Evolutionary conservation across 2,113 vertebrate species (phyloP), one percentile per base, ranked within the genome.

Genomic region (Ceratotherium simum): DNA sequence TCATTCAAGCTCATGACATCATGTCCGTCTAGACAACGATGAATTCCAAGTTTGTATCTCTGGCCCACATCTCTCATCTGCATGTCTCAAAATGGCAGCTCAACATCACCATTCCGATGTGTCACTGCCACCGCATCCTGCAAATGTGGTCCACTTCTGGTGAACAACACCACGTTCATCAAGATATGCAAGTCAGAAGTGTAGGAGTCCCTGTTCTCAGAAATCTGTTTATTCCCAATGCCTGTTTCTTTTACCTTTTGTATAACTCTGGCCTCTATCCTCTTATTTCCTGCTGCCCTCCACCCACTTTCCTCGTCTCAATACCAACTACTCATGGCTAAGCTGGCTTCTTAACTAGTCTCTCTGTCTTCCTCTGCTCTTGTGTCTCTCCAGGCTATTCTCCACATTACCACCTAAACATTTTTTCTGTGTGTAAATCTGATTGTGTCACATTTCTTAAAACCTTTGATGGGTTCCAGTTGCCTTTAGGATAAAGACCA

Each of bases 51-150:
- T 78, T 31, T 25, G 23, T 60, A 1, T 31, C 31, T 72, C 39
- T 27, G 54, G 81, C 8, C 60, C 2, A 1, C 0, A 1, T 25
- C 17, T 64, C 11, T 70, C 46, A 4, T 27, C 42, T 10, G 27
- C 8, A 0, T 2, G 7, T 39, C 27, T 33, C n/a, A 48, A 23
- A n/a, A 56, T 21, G 42, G 17, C 39, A 39, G 8, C 12, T 48
- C 39, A 10, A 0, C 2, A 20, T 48, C 16, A 1, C 21, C 21
- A 20, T 36, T n/a, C 0, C 1, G 72, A 18, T 31, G 8, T 48
- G 33, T 79, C 64, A 7, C 2, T 39, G 33, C 39, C 42, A 12
- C 8, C 4, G 8, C 14, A 8, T n/a, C 12, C 18, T 8, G n/a
- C 9, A 16, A 14, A 42, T 46, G 33, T 17, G 51, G 23, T 14